Evolutionary conservation across 2,888 invertebrate genomes (phyloP).

Genomic region (Euzetes globulus): DNA sequence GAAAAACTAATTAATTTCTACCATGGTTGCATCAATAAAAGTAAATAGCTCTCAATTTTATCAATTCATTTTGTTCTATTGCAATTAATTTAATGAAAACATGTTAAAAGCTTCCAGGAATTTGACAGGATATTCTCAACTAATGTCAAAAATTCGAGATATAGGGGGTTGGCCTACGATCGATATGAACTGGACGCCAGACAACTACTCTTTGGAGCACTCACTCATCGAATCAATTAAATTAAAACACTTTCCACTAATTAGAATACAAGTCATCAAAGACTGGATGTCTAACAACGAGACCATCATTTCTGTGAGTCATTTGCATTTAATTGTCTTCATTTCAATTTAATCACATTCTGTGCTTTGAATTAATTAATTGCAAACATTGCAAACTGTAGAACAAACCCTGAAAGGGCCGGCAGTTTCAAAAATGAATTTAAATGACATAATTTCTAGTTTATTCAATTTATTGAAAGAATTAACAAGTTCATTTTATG

Average conservation of each 20-base stretch:
- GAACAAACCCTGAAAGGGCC: too few species aligned
- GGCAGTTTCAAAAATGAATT: too few species aligned
- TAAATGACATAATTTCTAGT: too few species aligned
- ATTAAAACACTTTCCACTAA: constrained; percentile 1
- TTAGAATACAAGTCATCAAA: constrained; percentile 27
- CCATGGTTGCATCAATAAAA: background rate
- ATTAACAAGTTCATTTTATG: too few species aligned
- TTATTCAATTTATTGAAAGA: too few species aligned
- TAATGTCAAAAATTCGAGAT: background rate
- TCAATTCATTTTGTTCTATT: background rate
- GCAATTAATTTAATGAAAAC: background rate
- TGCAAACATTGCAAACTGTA: too few species aligned
- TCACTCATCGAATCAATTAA: constrained; percentile 12
- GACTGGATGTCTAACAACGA: background rate
- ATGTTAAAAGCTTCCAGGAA: background rate
- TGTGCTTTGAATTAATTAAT: too few species aligned
- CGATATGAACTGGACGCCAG: background rate
- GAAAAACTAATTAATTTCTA: background rate
- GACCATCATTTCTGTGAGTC: constrained; percentile 18
- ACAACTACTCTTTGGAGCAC: background rate
- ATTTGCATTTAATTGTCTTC: background rate
- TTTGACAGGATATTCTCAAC: background rate
- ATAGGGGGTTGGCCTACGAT: background rate
- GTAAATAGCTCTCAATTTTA: background rate
- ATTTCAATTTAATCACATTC: background rate